Conservation (phyloP, 2,113 vertebrate genomes). For the Pterocles burchelli region DNA sequence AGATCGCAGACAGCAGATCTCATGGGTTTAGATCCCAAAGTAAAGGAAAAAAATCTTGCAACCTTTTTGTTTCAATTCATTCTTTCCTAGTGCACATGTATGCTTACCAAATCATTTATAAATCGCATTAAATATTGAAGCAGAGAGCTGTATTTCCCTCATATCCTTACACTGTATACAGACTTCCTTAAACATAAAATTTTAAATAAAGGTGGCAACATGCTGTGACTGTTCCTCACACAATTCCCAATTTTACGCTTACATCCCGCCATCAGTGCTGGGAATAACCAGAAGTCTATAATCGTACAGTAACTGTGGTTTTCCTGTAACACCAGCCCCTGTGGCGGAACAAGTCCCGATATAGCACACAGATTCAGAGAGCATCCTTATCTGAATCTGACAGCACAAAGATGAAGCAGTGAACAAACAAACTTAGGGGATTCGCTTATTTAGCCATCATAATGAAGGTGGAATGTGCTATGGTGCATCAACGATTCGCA, state of each 20-base stretch:
- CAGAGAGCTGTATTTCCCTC: background rate
- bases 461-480: background rate
- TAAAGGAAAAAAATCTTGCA: background rate
- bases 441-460: background rate
- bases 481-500: background rate
- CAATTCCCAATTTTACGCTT: background rate
- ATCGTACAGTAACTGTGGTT: fast-evolving
- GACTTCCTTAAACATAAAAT: background rate
- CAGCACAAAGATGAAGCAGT: background rate
- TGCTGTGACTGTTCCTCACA: background rate
- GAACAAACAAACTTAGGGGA: background rate
- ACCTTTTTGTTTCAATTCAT: background rate
- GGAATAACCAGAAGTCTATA: background rate
- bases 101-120: background rate
- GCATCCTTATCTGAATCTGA: background rate
- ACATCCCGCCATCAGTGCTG: background rate
- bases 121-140: background rate
- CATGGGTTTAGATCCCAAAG: background rate
- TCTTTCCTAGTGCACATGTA: background rate
- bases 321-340: background rate
- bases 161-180: background rate
- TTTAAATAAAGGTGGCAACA: background rate
- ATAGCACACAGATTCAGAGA: fast-evolving
- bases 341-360: background rate
- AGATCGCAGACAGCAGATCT: background rate